These are phyloP conservation scores for Sternotherus odoratus DNA, from an alignment of 2,797 vertebrate genomes.

Conservation along the genomic window DNA sequence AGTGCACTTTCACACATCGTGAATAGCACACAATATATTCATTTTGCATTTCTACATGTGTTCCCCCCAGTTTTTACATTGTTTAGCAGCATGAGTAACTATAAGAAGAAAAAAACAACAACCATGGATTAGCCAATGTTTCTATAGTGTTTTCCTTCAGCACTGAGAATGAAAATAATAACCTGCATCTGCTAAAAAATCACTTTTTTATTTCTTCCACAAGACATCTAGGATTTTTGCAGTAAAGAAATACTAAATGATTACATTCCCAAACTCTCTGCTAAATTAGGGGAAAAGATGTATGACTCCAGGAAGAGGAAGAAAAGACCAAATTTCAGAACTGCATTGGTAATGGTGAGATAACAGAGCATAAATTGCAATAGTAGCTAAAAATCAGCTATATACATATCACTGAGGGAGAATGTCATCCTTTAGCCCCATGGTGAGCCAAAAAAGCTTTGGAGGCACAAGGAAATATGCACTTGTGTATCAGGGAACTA, in stretches of 20 bases:
- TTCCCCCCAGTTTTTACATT: background rate
- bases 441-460: background rate
- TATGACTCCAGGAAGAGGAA: background rate
- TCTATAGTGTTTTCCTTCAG: background rate
- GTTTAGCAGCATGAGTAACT: background rate
- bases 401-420: background rate
- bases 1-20: slow-evolving; percentile 30
- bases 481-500: background rate
- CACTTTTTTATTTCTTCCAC: background rate
- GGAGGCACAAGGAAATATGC: background rate
- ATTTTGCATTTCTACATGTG: background rate
- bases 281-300: background rate
- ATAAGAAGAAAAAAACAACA: background rate
- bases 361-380: background rate
- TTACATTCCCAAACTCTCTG: background rate
- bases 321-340: background rate
- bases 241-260: background rate
- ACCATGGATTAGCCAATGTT: background rate
- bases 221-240: background rate
- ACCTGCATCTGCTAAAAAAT: background rate
- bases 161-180: background rate
- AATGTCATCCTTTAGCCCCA: background rate
- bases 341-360: background rate
- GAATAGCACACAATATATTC: slow-evolving; percentile 16
- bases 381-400: background rate